Conservation (phyloP, 2,797 vertebrate genomes). For the Diglossa cyanea region DNA sequence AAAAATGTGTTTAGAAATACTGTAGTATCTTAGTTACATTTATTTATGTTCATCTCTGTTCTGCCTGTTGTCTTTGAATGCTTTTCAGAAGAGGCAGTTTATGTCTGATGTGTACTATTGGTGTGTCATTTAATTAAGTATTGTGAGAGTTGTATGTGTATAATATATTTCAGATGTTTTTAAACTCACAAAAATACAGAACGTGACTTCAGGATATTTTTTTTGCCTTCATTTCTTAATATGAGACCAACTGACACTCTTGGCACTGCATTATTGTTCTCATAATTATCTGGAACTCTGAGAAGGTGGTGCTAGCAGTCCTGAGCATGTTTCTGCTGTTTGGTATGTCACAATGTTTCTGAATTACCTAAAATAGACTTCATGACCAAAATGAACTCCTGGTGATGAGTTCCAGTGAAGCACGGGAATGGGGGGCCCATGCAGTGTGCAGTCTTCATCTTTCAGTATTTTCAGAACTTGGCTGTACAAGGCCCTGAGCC, state of each 20-base stretch:
- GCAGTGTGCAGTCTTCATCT: rapidly evolving
- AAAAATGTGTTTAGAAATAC: neutral
- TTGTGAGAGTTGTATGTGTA: neutral
- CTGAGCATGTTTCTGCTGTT: neutral
- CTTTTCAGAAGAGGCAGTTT: neutral
- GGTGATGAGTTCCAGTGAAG: neutral
- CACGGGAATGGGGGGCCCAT: neutral
- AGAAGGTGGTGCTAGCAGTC: neutral
- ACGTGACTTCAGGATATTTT: neutral
- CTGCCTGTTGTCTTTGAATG: neutral
- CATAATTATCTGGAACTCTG: neutral
- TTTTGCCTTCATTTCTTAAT: neutral
- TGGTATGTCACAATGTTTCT: neutral
- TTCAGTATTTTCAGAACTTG: neutral
- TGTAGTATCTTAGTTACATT: neutral
- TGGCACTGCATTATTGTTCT: neutral
- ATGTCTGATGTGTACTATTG: neutral
- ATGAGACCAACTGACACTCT: neutral
- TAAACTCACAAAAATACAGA: rapidly evolving
- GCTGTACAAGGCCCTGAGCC: neutral
- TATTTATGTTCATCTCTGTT: neutral
- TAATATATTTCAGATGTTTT: neutral
- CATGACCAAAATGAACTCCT: neutral
- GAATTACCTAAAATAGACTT: neutral
- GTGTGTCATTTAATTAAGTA: neutral